Evolutionary conservation across 2,797 vertebrate species (phyloP).

Genomic region (Echeneis naucrates): DNA sequence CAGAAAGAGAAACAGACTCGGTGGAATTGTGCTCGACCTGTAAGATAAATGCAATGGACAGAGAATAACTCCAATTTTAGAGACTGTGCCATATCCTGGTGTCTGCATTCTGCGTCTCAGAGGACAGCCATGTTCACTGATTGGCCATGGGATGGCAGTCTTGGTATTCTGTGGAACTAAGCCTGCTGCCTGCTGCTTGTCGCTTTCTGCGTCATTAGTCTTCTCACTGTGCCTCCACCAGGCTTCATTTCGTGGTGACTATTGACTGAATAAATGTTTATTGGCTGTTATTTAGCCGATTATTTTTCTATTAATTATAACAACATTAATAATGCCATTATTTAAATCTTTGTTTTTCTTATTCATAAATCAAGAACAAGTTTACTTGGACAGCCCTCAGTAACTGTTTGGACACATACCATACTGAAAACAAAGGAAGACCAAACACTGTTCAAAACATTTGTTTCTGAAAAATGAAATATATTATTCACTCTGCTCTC

Average conservation of each 20-base stretch:
- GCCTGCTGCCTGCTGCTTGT: neutral
- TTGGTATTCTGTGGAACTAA: conserved; percentile 63
- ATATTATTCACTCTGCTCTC: neutral
- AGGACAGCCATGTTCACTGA: neutral
- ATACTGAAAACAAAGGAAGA: neutral
- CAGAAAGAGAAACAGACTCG: conserved; percentile 81
- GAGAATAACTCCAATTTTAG: conserved; percentile 78
- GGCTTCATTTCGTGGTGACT: conserved; percentile 32
- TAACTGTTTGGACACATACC: neutral
- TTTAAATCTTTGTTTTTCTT: neutral
- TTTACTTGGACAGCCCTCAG: neutral
- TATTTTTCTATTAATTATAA: conserved; percentile 3
- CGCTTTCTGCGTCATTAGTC: conserved; percentile 27
- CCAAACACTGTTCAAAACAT: neutral
- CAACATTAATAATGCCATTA: neutral
- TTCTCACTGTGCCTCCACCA: neutral
- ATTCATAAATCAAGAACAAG: neutral
- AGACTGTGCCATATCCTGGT: conserved; percentile 57
- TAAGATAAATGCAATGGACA: conserved; percentile 79
- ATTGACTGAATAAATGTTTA: conserved; percentile 39
- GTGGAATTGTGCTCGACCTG: conserved; percentile 78
- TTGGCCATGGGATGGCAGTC: conserved; percentile 77
- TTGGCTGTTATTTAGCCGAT: conserved; percentile 20
- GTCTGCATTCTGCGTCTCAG: conserved; percentile 34
- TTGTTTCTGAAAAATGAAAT: neutral